Base-by-base conservation (phyloP, 23 tunicate genomes). In the Halocynthia roretzi region DNA sequence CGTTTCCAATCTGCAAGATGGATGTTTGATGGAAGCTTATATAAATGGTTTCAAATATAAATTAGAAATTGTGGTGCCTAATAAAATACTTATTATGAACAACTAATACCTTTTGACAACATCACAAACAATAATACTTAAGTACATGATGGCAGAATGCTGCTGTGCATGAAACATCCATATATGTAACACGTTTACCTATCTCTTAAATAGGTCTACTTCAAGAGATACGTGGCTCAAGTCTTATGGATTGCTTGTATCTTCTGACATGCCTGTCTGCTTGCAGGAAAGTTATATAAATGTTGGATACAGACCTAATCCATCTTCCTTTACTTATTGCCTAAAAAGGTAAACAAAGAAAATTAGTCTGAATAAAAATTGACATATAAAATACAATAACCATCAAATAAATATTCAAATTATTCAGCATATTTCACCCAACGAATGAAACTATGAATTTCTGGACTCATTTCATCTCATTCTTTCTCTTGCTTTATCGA, bases 391-490 rank as follows among this genome's bases (percentile, higher is more conserved):
- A 31, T 31, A 31, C 44, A 31, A 31, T 31, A 31, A 31, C 44
- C 44, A 31, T 31, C 44, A 31, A 31, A 31, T 31, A 31, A 31
- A 31, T 31, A 31, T 31, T 31, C 44, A 1, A 31, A 31, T 82
- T 8, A 67, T 75, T 67, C 61, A 86, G 91, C 70, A 74, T 82
- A 2, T 76, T 86, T 61, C 68, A 75, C 8, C 82, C 81, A 57
- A 86, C 77, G 53, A 86, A 86, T 58, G 87, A 86, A 58, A 56
- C 77, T 5, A 40, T 71, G 49, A 86, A 81, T 54, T 71, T 81
- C 70, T 86, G 91, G 91, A 86, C 91, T 14, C 91, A 86, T 74
- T 81, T 86, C 67, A 44, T 86, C 10, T 73, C 85, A 15, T 67
- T 86, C 49, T 12, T 86, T 8, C 10, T 67, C 19, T 15, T 81